Percentiles rank a stretch among this genome's conserved stretches.
These are phyloP conservation scores for Argyresthia albistria DNA, from an alignment of 2,888 invertebrate species.

Conservation along the genomic window DNA sequence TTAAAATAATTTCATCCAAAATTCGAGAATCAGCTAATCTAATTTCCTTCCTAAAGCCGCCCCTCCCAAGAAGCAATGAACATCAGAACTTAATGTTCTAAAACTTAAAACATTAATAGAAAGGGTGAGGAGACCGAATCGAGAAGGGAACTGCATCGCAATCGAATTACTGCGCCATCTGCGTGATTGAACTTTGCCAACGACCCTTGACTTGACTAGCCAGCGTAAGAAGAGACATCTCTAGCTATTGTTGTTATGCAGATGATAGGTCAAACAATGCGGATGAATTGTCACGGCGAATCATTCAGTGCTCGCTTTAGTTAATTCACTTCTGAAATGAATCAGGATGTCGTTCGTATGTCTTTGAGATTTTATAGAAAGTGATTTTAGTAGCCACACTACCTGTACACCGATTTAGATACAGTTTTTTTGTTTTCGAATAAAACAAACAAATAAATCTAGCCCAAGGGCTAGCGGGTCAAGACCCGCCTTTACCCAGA, in stretches of 20 bases:
- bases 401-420: too few species aligned
- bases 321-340: not conserved
- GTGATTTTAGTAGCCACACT: too few species aligned
- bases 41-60: too few species aligned
- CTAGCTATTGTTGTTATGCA: too few species aligned
- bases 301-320: not conserved
- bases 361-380: not conserved
- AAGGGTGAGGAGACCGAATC: conserved; percentile 5
- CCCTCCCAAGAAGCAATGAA: too few species aligned
- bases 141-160: conserved; percentile 5
- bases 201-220: not conserved
- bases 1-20: too few species aligned
- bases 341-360: not conserved
- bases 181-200: conserved; percentile 11
- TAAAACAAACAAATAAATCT: too few species aligned
- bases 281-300: not conserved
- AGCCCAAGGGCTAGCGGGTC: too few species aligned
- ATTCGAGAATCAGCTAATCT: too few species aligned
- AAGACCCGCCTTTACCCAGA: too few species aligned
- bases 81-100: not conserved
- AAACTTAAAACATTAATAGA: not conserved
- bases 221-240: too few species aligned
- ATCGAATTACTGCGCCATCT: conserved; percentile 17
- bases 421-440: too few species aligned
- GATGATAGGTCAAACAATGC: not conserved